phyloP scores from a whole-genome alignment of 2,888 invertebrate species.

The Leptinotarsa peninsularis region DNA sequence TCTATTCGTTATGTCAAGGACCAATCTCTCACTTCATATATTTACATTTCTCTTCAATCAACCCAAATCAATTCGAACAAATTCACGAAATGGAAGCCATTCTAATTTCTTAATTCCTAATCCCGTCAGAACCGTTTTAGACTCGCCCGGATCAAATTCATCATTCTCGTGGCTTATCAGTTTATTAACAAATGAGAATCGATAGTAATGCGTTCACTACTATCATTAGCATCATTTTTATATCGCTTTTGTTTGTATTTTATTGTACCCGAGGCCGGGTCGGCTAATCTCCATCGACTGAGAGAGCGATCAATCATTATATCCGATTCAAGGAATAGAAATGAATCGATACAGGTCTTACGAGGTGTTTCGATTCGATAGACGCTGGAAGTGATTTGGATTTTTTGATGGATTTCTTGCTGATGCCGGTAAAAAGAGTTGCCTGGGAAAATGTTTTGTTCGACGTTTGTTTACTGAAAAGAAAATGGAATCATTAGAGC shows the following conservation, averaged over 20 bases:
- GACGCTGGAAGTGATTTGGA: conserved; percentile 6
- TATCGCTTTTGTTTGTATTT: conserved; percentile 46
- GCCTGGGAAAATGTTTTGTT: neutral
- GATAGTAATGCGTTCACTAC: conserved; percentile 48
- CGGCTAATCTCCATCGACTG: conserved; percentile 39
- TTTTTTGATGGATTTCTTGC: conserved; percentile 14
- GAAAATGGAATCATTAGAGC: too few relatives aligned
- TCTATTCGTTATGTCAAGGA: too few relatives aligned
- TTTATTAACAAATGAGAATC: conserved; percentile 54
- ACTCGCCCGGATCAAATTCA: conserved; percentile 29
- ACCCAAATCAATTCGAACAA: neutral
- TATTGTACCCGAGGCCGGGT: conserved; percentile 36
- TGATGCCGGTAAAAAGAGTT: neutral
- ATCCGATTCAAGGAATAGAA: conserved; percentile 37
- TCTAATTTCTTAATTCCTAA: conserved; percentile 2
- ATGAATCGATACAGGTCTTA: conserved; percentile 24
- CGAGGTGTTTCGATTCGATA: neutral
- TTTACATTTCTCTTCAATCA: neutral
- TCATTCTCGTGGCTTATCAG: conserved; percentile 51
- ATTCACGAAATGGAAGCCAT: neutral
- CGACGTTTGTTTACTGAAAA: too few relatives aligned
- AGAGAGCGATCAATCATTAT: conserved; percentile 42
- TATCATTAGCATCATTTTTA: conserved; percentile 48
- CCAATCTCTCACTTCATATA: too few relatives aligned
- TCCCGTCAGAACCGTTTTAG: conserved; percentile 1